Conservation (phyloP, 2,888 invertebrate species). For the Caenorhabditis afra region DNA sequence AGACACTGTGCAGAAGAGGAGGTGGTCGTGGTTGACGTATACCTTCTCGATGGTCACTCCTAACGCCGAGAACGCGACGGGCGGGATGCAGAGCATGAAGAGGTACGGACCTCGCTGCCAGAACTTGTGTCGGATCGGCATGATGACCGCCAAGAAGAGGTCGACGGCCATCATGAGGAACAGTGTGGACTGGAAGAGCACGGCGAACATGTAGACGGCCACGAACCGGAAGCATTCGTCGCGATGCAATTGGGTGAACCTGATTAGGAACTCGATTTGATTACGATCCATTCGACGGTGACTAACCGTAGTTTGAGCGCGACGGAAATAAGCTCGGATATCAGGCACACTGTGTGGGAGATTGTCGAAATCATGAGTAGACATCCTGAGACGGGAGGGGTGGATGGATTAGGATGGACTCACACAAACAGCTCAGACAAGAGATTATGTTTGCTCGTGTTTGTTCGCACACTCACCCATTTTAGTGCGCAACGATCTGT, state of each 20-base stretch:
- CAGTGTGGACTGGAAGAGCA: conserved; percentile 38
- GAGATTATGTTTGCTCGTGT: not conserved
- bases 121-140: conserved; percentile 44
- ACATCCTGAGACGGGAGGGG: conserved; percentile 19
- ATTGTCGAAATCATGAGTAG: conserved; percentile 40
- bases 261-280: not conserved
- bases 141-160: conserved; percentile 30
- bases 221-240: conserved; percentile 42
- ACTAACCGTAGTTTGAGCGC: conserved; percentile 22
- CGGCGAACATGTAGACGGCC: conserved; percentile 37
- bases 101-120: conserved; percentile 39
- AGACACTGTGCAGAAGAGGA: conserved; percentile 35
- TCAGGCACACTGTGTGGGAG: conserved; percentile 32
- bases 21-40: conserved; percentile 36
- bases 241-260: conserved; percentile 31
- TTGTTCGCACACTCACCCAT: conserved; percentile 36
- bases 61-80: conserved; percentile 24
- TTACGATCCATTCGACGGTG: not conserved
- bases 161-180: conserved; percentile 50
- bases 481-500: conserved; percentile 28
- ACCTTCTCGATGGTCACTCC: conserved; percentile 27
- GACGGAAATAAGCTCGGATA: conserved; percentile 33
- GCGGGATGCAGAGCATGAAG: conserved; percentile 19
- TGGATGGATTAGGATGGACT: not conserved
- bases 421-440: not conserved